Base-by-base conservation (phyloP, 1,140 invertebrate species). In the Cheumatopsyche charites region DNA sequence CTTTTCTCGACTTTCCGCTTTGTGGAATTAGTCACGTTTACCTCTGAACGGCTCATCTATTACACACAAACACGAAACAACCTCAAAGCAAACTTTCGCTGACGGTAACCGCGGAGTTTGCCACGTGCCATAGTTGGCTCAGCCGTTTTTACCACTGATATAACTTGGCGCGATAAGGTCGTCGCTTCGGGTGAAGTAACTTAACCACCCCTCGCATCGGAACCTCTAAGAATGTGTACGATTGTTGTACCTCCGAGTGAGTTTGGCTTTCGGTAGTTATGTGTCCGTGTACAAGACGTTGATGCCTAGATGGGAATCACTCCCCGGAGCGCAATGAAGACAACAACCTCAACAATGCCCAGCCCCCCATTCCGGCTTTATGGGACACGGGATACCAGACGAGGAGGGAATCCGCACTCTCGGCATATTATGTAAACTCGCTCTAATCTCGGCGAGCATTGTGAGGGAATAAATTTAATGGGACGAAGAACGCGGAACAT, bases 261-360 rank as follows among this genome's bases (percentile, higher is more conserved):
- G 36, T 67, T 67, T 47, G 42, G 19, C 42, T 67, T 47, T 17
- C n/a, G 63, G 63, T 67, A 47, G n/a, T 15, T 19, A 19, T 49
- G 11, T 45, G 41, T 21, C 21, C 21, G 55, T 17, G 19, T 29
- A 61, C 12, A 26, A 61, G 11, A n/a, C 21, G 29, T 47, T 42
- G 47, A 55, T 68, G 29, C 25, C 49, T 29, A 55, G 67, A 52
- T 68, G 13, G 3, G 23, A 68, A 68, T 68, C 67, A 58, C 67
- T 68, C 67, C 67, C 67, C 36, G 25, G 67, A 68, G 67, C 17
- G 29, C 67, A 55, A 68, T 68, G 49, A 68, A 68, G 67, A 52
- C 67, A 68, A 68, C 47, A 58, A 68, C 52, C 52, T 63, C 62
- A 63, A 63, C 47, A 58, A 52, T 58, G 67, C 45, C 45, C 23